These are phyloP conservation scores for Oceanodroma tethys DNA, from an alignment of 2,113 vertebrate genomes.

Conservation along the genomic window DNA sequence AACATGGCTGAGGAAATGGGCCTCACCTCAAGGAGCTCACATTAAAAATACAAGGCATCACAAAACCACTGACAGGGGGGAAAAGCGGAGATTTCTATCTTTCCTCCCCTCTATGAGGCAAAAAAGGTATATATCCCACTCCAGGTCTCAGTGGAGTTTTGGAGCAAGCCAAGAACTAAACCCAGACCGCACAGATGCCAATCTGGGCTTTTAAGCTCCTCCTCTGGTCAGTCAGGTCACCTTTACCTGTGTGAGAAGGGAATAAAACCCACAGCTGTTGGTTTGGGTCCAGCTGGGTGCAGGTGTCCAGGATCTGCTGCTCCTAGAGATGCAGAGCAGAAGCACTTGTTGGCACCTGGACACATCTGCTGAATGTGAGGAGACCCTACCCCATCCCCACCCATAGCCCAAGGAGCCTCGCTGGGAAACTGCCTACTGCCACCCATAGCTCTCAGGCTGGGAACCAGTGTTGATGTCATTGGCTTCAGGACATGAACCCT, in stretches of 20 bases:
- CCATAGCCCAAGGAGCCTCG: fast-evolving
- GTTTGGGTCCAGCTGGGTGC: background rate
- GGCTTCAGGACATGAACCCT: background rate
- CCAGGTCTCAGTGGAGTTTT: background rate
- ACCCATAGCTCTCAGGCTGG: background rate
- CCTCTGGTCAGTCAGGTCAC: background rate
- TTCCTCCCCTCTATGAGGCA: background rate
- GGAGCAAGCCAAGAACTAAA: background rate
- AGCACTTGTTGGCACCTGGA: background rate
- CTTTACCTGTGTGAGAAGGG: background rate
- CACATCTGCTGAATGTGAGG: background rate
- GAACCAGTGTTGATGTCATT: background rate
- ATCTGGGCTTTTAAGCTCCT: background rate
- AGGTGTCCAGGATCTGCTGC: background rate
- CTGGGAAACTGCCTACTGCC: background rate
- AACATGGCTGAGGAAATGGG: background rate
- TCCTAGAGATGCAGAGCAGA: background rate
- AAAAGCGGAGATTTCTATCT: background rate
- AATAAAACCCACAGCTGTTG: background rate
- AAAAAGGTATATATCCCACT: background rate
- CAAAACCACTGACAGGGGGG: background rate
- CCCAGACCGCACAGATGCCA: background rate
- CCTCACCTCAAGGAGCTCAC: background rate
- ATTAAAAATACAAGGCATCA: background rate
- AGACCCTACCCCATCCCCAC: fast-evolving